Percentiles rank a stretch among this genome's conserved stretches.
Evolutionary conservation across 2,888 invertebrate species (phyloP).

Genomic region (Zonitis immaculata): DNA sequence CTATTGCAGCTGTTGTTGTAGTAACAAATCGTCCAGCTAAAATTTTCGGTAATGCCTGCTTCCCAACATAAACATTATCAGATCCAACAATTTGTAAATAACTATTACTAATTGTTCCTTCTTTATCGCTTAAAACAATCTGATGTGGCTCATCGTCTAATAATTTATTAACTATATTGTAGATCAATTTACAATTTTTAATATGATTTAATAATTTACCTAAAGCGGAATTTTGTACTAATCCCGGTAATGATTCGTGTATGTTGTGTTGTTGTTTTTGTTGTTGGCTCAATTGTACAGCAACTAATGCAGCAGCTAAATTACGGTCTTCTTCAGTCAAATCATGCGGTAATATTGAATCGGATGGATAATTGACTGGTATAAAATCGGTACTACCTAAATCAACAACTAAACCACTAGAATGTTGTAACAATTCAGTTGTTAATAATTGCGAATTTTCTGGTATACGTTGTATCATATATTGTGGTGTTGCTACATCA

Average conservation of each 20-base stretch:
- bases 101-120: constrained; percentile 31
- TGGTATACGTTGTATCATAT: constrained; percentile 45
- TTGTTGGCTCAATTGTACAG: constrained; percentile 58
- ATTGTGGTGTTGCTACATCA: constrained; percentile 40
- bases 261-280: constrained; percentile 51
- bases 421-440: constrained; percentile 44
- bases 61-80: constrained; percentile 41
- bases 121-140: constrained; percentile 39
- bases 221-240: constrained; percentile 20
- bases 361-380: constrained; percentile 46
- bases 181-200: constrained; percentile 14
- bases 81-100: constrained; percentile 44
- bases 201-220: constrained; percentile 7
- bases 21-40: constrained; percentile 7
- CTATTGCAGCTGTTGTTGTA: not conserved
- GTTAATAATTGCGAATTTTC: constrained; percentile 45
- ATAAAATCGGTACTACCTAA: constrained; percentile 46
- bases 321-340: constrained; percentile 57
- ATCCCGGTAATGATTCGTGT: constrained; percentile 37
- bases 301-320: constrained; percentile 58
- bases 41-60: constrained; percentile 28
- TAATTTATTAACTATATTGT: constrained; percentile 29
- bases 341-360: constrained; percentile 47
- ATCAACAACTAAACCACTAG: constrained; percentile 47
- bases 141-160: constrained; percentile 36